phyloP scores from a whole-genome alignment of 1,140 invertebrate species.

The Drosophila santomea region DNA sequence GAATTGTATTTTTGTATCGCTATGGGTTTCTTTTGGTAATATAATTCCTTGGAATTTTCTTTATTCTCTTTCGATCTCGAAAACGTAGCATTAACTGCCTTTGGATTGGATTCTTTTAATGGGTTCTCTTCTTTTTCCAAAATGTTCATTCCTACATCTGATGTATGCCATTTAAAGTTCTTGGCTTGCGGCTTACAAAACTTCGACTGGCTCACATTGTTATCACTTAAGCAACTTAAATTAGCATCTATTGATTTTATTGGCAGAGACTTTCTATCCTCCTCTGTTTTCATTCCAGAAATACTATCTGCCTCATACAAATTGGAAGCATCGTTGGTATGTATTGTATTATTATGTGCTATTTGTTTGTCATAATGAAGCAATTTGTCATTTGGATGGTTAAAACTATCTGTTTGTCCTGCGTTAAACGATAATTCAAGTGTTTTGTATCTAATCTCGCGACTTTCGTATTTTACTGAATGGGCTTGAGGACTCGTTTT shows the following conservation, averaged over 20 bases:
- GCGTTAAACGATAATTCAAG: background rate
- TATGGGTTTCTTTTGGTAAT: too few relatives aligned
- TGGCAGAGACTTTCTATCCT: background rate
- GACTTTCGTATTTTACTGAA: constrained; percentile 21
- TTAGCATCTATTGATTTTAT: background rate
- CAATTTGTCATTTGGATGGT: background rate
- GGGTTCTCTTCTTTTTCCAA: too few relatives aligned
- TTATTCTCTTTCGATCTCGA: background rate
- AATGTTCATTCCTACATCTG: too few relatives aligned
- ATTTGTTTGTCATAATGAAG: background rate
- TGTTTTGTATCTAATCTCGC: constrained; percentile 8
- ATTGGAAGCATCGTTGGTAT: background rate
- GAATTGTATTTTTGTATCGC: too few relatives aligned
- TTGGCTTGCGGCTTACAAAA: too few relatives aligned
- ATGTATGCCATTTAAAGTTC: too few relatives aligned
- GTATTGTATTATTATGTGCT: background rate
- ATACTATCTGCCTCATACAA: background rate
- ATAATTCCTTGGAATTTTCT: background rate
- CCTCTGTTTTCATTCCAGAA: background rate
- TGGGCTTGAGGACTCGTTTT: constrained; percentile 6
- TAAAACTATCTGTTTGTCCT: background rate
- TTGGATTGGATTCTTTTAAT: background rate
- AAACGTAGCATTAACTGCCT: background rate
- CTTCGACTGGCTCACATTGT: too few relatives aligned
- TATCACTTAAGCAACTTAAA: background rate